A percentile compares a stretch with the other conserved stretches of the same genome.
phyloP scores from a whole-genome alignment of 2,888 invertebrate species.

The Parnassius smintheus region DNA sequence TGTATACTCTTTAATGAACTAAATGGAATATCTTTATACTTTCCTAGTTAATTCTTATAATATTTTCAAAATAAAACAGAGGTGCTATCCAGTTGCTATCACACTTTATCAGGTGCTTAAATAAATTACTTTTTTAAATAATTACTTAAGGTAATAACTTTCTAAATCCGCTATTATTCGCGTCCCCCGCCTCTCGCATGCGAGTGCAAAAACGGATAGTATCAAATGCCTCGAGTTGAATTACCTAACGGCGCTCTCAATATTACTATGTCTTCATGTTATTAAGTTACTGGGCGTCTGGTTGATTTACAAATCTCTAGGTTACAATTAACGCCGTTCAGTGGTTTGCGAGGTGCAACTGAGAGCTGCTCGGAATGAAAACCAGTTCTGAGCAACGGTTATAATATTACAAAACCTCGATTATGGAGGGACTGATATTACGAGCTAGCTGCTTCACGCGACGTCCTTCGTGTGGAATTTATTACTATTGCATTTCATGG shows the following conservation, averaged over 20 bases:
- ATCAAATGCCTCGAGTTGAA: slow-evolving; percentile 5
- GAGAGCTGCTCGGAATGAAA: too few relatives aligned
- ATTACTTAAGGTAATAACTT: too few relatives aligned
- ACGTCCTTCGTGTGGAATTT: too few relatives aligned
- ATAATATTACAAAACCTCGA: background rate
- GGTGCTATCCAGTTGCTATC: too few relatives aligned
- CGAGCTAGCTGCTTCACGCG: too few relatives aligned
- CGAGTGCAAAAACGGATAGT: slow-evolving; percentile 6
- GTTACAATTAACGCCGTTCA: slow-evolving; percentile 3
- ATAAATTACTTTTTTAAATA: too few relatives aligned
- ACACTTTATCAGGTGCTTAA: too few relatives aligned
- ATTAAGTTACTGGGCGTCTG: slow-evolving; percentile 9
- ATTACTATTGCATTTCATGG: too few relatives aligned
- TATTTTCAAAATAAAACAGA: too few relatives aligned
- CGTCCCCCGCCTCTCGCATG: background rate
- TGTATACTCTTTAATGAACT: too few relatives aligned
- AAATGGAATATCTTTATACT: too few relatives aligned
- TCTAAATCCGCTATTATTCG: background rate
- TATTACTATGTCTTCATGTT: slow-evolving; percentile 4
- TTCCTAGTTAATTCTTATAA: too few relatives aligned
- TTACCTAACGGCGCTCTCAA: slow-evolving; percentile 7
- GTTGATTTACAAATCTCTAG: slow-evolving; percentile 1
- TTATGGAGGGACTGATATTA: background rate
- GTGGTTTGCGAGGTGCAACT: background rate
- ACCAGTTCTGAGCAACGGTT: background rate